Base-by-base conservation (phyloP, 2,888 invertebrate species). In the Eumerus sabulonum region DNA sequence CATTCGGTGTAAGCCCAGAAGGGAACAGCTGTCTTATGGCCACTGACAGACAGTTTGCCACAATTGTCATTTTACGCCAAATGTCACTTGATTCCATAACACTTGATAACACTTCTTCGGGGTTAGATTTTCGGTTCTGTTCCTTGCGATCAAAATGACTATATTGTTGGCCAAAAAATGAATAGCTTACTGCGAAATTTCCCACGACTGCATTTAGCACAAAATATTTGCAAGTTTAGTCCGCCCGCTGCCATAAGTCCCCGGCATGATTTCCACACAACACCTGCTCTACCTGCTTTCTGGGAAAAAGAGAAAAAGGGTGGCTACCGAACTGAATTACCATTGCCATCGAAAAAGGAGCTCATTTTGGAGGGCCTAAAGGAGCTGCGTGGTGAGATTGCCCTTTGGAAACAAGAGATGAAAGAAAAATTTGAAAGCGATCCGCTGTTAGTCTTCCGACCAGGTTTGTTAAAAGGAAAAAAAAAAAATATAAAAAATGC, bases 331-430 rank as follows among this genome's bases (percentile, higher is more conserved):
- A 87, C 85, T 1, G 83, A 85, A 71, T 56, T 87, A 1, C 83
- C 85, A 13, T 73, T 84, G n/a, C 86, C 86, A 42, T 88, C 91
- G 1, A 90, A 89, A 76, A 90, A 91, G 47, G 88, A 92, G 82
- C 90, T 92, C 70, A 87, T 94, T 38, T 90, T 92, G 56, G 90
- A 92, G 74, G 95, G 95, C 0, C 88, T 93, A 12, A 91, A 91
- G 79, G 92, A 93, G 83, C 85, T 96, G 0, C 93, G 92, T 85
- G 76, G 90, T 4, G 96, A 96, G 90, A 89, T 93, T 0, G 88
- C 90, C 47, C 83, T 95, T 36, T 93, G 93, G 90, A 89, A 89
- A 38, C 86, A 93, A 81, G 96, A 96, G 90, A 85, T 92, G 1
- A 92, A 91, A 82, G 93, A 94, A 68, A 89, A 90, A 63, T 86